A percentile compares a stretch with the other conserved stretches of the same genome.
Evolutionary conservation across 2,888 invertebrate species (phyloP).

Genomic region (Melanchra persicariae): DNA sequence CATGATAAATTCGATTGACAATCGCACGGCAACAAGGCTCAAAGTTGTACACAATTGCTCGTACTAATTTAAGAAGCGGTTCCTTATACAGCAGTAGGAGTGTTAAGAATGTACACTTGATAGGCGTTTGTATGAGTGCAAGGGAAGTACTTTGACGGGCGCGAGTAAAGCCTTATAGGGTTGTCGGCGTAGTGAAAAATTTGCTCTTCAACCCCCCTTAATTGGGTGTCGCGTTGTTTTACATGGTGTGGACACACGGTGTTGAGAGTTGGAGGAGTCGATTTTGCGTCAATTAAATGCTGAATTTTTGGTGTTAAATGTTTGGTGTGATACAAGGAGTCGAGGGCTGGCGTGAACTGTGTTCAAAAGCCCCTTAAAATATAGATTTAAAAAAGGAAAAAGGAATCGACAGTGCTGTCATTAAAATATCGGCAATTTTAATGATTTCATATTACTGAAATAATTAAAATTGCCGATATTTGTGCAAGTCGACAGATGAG

Average conservation of each 20-base stretch:
- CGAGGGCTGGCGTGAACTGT: no score
- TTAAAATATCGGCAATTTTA: no score
- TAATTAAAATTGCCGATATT: no score
- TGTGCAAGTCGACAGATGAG: no score
- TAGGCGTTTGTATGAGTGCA: conserved; percentile 89
- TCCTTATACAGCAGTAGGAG: conserved; percentile 85
- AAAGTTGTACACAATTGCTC: conserved; percentile 86
- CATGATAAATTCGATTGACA: conserved; percentile 72
- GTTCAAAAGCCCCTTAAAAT: no score
- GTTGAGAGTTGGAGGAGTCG: conserved; percentile 13
- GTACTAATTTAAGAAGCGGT: conserved; percentile 89
- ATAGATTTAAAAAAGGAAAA: no score
- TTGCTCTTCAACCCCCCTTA: conserved; percentile 89
- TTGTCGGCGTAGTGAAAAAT: conserved; percentile 86
- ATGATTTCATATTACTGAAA: no score
- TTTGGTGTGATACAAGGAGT: not conserved
- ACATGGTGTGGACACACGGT: conserved; percentile 59
- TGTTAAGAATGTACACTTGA: conserved; percentile 88
- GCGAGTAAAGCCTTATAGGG: conserved; percentile 87
- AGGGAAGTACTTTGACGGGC: conserved; percentile 86
- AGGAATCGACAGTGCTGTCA: no score
- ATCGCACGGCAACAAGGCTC: conserved; percentile 74
- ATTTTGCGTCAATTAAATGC: not conserved
- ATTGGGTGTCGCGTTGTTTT: conserved; percentile 87
- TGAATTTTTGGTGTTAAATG: not conserved